Evolutionary conservation across 2,888 invertebrate species (phyloP).

Genomic region (Machimus rusticus): DNA sequence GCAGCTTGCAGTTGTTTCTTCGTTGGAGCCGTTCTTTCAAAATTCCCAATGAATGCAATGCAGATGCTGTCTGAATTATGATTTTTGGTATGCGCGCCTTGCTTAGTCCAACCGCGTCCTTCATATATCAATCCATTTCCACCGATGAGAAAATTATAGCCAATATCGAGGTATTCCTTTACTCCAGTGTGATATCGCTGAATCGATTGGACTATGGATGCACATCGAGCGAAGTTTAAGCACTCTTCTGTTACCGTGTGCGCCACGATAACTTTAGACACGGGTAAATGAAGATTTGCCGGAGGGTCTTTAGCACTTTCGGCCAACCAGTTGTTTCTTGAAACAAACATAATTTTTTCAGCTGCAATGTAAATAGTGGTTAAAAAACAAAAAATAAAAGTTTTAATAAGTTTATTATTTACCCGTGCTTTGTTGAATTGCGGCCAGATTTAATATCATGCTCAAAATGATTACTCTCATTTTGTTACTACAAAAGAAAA

Average conservation of each 20-base stretch:
- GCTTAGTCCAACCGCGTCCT: constrained; percentile 56
- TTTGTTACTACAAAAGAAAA: not conserved
- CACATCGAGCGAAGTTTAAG: constrained; percentile 49
- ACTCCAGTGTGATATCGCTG: constrained; percentile 56
- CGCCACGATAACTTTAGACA: not conserved
- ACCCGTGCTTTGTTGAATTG: not conserved
- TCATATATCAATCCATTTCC: constrained; percentile 59
- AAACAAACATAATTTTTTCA: not conserved
- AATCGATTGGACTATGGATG: constrained; percentile 54
- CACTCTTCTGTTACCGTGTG: constrained; percentile 24
- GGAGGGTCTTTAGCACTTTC: not conserved
- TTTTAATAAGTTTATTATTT: not conserved
- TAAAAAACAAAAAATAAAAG: not conserved
- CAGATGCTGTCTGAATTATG: constrained; percentile 58
- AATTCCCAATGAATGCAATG: constrained; percentile 56
- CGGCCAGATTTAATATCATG: not conserved
- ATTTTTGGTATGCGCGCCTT: constrained; percentile 57
- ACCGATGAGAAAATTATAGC: constrained; percentile 58
- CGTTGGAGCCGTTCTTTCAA: constrained; percentile 58
- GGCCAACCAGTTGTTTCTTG: not conserved
- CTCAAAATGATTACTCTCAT: not conserved
- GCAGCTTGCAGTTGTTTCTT: constrained; percentile 66
- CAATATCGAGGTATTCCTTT: constrained; percentile 56
- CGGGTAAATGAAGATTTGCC: constrained; percentile 57
- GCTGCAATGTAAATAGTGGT: not conserved